Evolutionary conservation across 2,888 invertebrate genomes (phyloP).

Genomic region (Erannis defoliaria): DNA sequence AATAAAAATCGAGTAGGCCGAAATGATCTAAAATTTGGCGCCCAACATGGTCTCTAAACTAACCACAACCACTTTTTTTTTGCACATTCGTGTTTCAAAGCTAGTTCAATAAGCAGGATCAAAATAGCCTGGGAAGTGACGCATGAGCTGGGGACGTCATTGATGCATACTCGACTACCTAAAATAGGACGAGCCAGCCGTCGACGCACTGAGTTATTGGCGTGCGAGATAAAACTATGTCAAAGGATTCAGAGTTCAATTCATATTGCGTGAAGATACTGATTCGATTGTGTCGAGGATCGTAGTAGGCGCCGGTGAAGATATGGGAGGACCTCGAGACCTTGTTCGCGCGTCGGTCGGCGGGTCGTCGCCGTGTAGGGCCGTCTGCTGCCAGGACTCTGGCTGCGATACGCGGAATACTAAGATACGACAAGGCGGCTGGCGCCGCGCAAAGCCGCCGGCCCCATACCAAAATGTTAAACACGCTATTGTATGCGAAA

Average conservation of each 20-base stretch:
- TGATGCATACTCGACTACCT: constrained; percentile 63
- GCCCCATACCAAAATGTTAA: constrained; percentile 63
- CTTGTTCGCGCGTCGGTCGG: constrained; percentile 73
- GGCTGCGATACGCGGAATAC: constrained; percentile 59
- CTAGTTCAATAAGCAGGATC: constrained; percentile 50
- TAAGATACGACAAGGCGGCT: constrained; percentile 64
- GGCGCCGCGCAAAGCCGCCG: constrained; percentile 44
- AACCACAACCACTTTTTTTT: neutral
- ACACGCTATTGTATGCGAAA: constrained; percentile 66
- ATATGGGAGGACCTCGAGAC: constrained; percentile 79
- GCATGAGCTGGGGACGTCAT: constrained; percentile 68
- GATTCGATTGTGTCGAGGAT: constrained; percentile 53
- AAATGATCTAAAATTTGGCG: neutral
- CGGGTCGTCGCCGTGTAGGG: constrained; percentile 50
- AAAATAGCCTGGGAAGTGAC: constrained; percentile 69
- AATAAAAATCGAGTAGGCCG: constrained; percentile 1
- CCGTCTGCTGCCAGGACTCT: constrained; percentile 53
- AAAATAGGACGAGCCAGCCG: constrained; percentile 68
- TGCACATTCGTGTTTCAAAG: constrained; percentile 40
- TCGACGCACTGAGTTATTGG: constrained; percentile 66
- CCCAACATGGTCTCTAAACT: constrained; percentile 2
- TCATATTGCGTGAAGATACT: constrained; percentile 56
- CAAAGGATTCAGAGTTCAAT: constrained; percentile 58
- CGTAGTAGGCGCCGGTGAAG: constrained; percentile 63
- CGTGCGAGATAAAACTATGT: constrained; percentile 54